phyloP scores from a whole-genome alignment of 2,797 vertebrate species.

The Benthosema pterotum region DNA sequence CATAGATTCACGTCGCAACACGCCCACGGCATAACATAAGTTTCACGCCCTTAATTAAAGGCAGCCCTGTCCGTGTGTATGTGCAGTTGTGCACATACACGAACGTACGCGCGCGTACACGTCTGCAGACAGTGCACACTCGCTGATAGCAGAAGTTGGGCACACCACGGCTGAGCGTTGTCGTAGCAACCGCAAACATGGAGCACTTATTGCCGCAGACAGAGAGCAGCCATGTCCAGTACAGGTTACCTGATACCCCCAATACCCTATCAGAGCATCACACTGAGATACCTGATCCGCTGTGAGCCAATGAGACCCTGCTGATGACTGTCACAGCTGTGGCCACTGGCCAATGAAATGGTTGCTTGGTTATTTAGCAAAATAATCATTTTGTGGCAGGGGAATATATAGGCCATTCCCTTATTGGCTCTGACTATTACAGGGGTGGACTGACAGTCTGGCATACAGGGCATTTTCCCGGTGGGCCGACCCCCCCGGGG shows the following conservation, averaged over 20 bases:
- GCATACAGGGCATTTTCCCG: too few species aligned
- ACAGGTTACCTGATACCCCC: constrained; percentile 61
- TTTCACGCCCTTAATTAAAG: constrained; percentile 29
- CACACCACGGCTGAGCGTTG: constrained; percentile 45
- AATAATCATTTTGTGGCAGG: too few species aligned
- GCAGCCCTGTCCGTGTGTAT: constrained; percentile 41
- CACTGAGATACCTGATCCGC: constrained; percentile 61
- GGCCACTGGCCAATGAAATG: constrained; percentile 33
- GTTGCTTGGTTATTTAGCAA: too few species aligned
- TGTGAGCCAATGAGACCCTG: constrained; percentile 60
- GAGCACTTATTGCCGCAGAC: constrained; percentile 59
- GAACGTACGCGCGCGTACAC: not conserved
- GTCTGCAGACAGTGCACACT: constrained; percentile 19
- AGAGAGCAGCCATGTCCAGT: constrained; percentile 49
- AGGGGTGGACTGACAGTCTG: too few species aligned
- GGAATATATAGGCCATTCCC: too few species aligned
- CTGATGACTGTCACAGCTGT: constrained; percentile 58
- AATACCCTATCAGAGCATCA: constrained; percentile 43
- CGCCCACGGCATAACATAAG: constrained; percentile 19
- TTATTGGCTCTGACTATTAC: too few species aligned
- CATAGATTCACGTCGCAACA: constrained; percentile 52
- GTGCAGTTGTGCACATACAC: not conserved
- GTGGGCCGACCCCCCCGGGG: too few species aligned
- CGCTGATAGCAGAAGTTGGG: constrained; percentile 2
- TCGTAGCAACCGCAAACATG: constrained; percentile 62